Conservation (phyloP, 1,140 invertebrate species). For the Drosophila rhopaloa region DNA sequence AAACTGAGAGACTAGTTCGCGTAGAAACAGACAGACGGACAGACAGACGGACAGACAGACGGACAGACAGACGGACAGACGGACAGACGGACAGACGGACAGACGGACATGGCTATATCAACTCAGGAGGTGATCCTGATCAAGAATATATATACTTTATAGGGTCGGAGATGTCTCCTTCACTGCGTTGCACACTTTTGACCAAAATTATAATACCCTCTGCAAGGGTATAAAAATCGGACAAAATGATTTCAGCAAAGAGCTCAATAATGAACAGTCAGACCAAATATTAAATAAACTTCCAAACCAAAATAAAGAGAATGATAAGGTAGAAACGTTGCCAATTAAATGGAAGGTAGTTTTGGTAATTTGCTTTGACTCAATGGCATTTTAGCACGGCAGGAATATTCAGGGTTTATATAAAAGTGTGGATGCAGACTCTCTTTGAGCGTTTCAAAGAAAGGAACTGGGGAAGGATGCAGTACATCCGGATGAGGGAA, state of each 20-base stretch:
- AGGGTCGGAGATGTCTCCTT: too few species aligned
- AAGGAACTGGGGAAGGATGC: constrained; percentile 28
- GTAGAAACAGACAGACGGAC: too few species aligned
- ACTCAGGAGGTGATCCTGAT: too few species aligned
- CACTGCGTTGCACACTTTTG: too few species aligned
- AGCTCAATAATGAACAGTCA: constrained; percentile 17
- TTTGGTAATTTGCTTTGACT: constrained; percentile 15
- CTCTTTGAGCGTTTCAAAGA: constrained; percentile 17
- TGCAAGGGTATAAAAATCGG: too few species aligned
- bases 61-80: too few species aligned
- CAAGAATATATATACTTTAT: too few species aligned
- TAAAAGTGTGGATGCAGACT: constrained; percentile 8
- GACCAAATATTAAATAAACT: constrained; percentile 15
- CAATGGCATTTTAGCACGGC: constrained; percentile 21
- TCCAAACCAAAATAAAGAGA: constrained; percentile 12
- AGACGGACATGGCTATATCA: too few species aligned
- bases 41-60: too few species aligned
- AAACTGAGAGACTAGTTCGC: too few species aligned
- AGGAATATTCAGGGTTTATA: constrained; percentile 9
- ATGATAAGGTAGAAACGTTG: constrained; percentile 12
- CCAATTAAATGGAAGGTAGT: constrained; percentile 18
- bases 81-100: too few species aligned
- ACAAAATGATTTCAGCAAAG: constrained; percentile 1
- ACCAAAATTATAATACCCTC: too few species aligned
- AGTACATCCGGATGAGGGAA: constrained; percentile 6